Conservation (phyloP, 2,888 invertebrate species). For the Dynastes grantii region DNA sequence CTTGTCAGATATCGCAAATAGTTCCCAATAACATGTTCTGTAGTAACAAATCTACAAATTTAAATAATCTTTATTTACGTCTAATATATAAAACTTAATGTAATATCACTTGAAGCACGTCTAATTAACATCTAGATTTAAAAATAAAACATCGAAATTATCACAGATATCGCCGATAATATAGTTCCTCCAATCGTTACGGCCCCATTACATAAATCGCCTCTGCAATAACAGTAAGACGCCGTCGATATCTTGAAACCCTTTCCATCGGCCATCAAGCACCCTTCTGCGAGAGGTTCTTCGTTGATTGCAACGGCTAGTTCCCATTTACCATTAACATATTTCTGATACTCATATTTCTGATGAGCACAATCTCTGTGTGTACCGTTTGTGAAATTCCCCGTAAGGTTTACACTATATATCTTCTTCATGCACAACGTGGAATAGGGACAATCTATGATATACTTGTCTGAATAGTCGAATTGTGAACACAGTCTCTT, state of each 20-base stretch:
- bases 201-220: conserved; percentile 79
- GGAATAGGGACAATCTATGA: conserved; percentile 85
- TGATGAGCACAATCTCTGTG: conserved; percentile 84
- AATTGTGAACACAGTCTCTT: conserved; percentile 83
- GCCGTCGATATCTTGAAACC: conserved; percentile 76
- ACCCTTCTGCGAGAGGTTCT: conserved; percentile 83
- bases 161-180: conserved; percentile 49
- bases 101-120: conserved; percentile 16
- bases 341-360: conserved; percentile 77
- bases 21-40: too few species aligned
- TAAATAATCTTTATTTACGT: conserved; percentile 29
- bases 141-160: conserved; percentile 41
- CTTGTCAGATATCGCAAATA: too few species aligned
- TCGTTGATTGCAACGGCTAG: conserved; percentile 77
- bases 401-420: conserved; percentile 78
- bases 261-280: conserved; percentile 77
- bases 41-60: conserved; percentile 14
- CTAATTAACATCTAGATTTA: conserved; percentile 13
- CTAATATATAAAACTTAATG: conserved; percentile 24
- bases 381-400: conserved; percentile 75
- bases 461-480: conserved; percentile 80
- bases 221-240: conserved; percentile 84
- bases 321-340: conserved; percentile 78
- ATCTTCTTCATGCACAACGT: conserved; percentile 89
- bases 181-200: not conserved